Conservation (phyloP, 1,140 invertebrate genomes). For the Papilio helenus region DNA sequence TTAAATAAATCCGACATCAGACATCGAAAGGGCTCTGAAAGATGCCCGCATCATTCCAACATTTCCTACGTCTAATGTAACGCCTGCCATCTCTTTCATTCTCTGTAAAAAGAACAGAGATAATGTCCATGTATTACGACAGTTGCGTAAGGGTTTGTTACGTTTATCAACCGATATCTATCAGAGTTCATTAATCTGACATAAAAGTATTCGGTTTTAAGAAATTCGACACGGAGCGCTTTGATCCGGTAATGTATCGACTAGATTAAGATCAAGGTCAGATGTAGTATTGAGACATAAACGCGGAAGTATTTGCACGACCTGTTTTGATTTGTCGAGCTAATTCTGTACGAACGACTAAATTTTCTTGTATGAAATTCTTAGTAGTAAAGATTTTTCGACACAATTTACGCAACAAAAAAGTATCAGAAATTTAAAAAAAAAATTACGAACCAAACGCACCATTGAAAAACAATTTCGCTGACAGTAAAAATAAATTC, state of each 20-base stretch:
- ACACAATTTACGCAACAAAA: too few relatives aligned
- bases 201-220: neutral
- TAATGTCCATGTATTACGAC: neutral
- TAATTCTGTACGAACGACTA: neutral
- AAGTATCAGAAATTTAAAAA: too few relatives aligned
- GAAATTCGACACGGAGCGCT: constrained; percentile 11
- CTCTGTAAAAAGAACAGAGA: neutral
- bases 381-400: neutral
- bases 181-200: constrained; percentile 12
- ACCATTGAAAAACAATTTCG: neutral
- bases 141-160: constrained; percentile 6
- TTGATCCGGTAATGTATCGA: constrained; percentile 5
- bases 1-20: constrained; percentile 56
- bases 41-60: neutral
- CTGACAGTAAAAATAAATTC: neutral
- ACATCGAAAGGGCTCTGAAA: constrained; percentile 42
- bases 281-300: neutral
- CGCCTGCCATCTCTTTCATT: neutral
- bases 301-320: constrained; percentile 7
- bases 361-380: neutral
- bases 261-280: constrained; percentile 8
- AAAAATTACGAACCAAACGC: neutral
- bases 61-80: neutral
- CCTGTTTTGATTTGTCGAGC: neutral
- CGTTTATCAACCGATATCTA: neutral